Evolutionary conservation across 2,797 vertebrate genomes (phyloP).

Genomic region (Pteronotus mesoamericanus): DNA sequence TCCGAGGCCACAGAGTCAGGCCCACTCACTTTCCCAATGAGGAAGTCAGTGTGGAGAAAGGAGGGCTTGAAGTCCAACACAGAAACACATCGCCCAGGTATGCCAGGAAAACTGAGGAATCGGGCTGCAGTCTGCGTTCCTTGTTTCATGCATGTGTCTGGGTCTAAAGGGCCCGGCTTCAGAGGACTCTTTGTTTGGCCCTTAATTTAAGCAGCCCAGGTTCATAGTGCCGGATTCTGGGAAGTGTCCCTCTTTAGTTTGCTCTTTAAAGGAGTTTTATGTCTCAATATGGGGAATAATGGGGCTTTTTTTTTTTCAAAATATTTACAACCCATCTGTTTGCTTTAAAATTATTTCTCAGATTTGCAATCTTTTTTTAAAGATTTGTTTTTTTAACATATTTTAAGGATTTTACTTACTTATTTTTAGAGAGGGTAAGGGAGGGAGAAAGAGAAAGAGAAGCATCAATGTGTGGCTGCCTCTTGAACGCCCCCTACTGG

Average conservation of each 20-base stretch:
- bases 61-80: background rate
- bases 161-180: background rate
- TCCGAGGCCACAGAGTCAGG: background rate
- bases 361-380: no score
- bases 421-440: no score
- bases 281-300: background rate
- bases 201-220: background rate
- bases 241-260: background rate
- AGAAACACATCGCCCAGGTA: background rate
- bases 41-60: background rate
- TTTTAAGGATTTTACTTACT: no score
- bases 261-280: constrained; percentile 3
- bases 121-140: background rate
- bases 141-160: background rate
- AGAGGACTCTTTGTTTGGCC: background rate
- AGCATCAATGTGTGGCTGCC: no score
- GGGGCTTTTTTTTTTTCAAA: background rate
- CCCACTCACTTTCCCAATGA: background rate
- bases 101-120: background rate
- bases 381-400: no score
- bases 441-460: no score
- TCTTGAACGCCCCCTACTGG: no score
- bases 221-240: background rate
- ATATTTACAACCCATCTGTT: background rate
- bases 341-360: background rate